phyloP scores from a whole-genome alignment of 35 echinoderm and acorn worm species.

The Amphiura filiformis region DNA sequence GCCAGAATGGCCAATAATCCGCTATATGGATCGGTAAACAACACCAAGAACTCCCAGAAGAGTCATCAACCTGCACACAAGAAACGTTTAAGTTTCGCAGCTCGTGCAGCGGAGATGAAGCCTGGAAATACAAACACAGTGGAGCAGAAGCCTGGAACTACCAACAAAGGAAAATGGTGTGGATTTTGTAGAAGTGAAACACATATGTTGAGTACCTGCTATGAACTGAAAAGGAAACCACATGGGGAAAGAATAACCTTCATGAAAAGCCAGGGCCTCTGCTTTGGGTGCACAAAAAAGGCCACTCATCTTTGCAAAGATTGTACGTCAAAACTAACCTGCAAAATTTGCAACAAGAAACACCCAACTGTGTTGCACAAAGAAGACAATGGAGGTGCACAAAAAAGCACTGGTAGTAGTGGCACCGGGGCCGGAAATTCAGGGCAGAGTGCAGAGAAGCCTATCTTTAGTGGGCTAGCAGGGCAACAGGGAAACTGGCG shows the following conservation, averaged over 20 bases:
- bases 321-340: conserved; percentile 8
- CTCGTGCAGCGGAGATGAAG: too few relatives aligned
- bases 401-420: not conserved
- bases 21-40: not conserved
- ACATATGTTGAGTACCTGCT: conserved; percentile 20
- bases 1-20: conserved; percentile 18
- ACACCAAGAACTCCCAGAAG: not conserved
- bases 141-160: not conserved
- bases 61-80: not conserved
- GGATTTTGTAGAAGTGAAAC: not conserved
- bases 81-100: not conserved
- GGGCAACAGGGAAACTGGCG: too few relatives aligned
- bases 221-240: conserved; percentile 13
- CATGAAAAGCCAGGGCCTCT: conserved; percentile 22
- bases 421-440: not conserved
- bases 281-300: conserved; percentile 36
- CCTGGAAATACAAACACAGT: too few relatives aligned
- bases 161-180: conserved; percentile 12
- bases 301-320: conserved; percentile 3
- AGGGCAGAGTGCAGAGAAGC: not conserved
- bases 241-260: conserved; percentile 21
- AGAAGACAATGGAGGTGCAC: not conserved
- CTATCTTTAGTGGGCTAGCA: not conserved
- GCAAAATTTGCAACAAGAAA: conserved; percentile 17
- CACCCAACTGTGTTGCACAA: conserved; percentile 30